Evolutionary conservation across 2,113 vertebrate genomes (phyloP).

Genomic region (Seriola aureovittata): DNA sequence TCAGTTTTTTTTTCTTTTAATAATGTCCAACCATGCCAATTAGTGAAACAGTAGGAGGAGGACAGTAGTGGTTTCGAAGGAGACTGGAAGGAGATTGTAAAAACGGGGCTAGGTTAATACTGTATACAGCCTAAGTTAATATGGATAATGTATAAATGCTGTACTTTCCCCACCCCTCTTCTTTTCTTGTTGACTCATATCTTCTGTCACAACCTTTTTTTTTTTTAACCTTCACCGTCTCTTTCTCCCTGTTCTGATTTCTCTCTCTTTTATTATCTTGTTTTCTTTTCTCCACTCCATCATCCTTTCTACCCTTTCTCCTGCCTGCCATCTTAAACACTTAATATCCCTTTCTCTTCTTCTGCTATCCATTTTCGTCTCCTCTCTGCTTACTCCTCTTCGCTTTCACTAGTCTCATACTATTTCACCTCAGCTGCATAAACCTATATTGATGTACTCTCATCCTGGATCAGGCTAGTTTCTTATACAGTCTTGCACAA

Average conservation of each 20-base stretch:
- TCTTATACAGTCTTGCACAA: constrained; percentile 18
- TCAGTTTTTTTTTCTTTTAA: constrained; percentile 17
- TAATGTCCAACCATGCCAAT: constrained; percentile 55
- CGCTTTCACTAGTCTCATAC: constrained; percentile 8
- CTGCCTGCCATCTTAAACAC: constrained; percentile 18
- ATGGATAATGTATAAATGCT: constrained; percentile 24
- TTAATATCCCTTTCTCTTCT: constrained; percentile 32
- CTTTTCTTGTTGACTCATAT: constrained; percentile 27
- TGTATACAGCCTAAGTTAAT: constrained; percentile 25
- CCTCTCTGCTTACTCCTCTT: constrained; percentile 11
- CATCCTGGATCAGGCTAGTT: constrained; percentile 8
- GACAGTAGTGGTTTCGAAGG: constrained; percentile 17
- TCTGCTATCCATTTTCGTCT: not conserved
- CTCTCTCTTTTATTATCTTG: constrained; percentile 18
- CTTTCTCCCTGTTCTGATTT: constrained; percentile 13
- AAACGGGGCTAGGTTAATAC: not conserved
- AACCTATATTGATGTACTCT: constrained; percentile 46
- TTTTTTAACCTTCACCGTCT: constrained; percentile 23
- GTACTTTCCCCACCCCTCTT: constrained; percentile 1
- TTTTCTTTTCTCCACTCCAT: constrained; percentile 29
- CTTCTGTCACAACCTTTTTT: constrained; percentile 10
- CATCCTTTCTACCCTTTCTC: constrained; percentile 7
- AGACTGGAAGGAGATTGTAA: constrained; percentile 1
- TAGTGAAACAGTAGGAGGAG: constrained; percentile 45
- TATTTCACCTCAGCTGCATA: constrained; percentile 24